Evolutionary conservation across 2,888 invertebrate species (phyloP), one percentile per base, ranked within the genome.

Genomic region (Prosopocoilus inquinatus): DNA sequence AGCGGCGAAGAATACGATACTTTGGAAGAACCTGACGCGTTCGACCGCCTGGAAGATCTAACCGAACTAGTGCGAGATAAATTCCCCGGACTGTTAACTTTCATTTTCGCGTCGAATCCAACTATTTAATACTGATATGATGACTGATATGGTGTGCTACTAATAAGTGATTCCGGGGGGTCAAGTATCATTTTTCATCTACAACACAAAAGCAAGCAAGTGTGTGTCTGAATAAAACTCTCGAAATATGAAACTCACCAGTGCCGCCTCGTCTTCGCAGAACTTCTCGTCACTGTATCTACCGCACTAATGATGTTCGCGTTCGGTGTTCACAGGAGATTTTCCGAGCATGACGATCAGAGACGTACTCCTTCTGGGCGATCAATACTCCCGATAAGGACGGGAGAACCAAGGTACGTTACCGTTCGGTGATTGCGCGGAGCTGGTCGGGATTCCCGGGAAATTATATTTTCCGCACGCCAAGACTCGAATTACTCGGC

Each of bases 1-100:
- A 71, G 65, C 3, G 74, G 72, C 3, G 75, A 71, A 1, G 74
- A 74, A 58, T 70, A 75, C 0, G 74, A 72, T 16, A 70, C 69
- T 59, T 75, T 74, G 13, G 73, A 71, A 9, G 56, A 59, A 9
- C 62, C 54, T 9, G 64, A 60, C 9, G 57, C 48, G 39, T 50
- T 63, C 9, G 64, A 65, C 56, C 66, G 64, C 50, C 68, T 65
- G 2, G 71, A 67, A 9, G 73, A 71, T 28, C 71, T 63, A 9
- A 71, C 64, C 13, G 73, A 72, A 46, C 70, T 69, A 46, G 70
- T 70, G 36, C 74, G 66, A 35, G 73, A 71, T 57, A 75, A 68
- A 49, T 64, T 68, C 9, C 72, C 65, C 1, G 59, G 49, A 43
- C 50, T 63, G 47, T 61, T 65, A 20, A 41, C 46, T 36, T 52